phyloP scores from a whole-genome alignment of 2,888 invertebrate species.

The Tortrix viridana region DNA sequence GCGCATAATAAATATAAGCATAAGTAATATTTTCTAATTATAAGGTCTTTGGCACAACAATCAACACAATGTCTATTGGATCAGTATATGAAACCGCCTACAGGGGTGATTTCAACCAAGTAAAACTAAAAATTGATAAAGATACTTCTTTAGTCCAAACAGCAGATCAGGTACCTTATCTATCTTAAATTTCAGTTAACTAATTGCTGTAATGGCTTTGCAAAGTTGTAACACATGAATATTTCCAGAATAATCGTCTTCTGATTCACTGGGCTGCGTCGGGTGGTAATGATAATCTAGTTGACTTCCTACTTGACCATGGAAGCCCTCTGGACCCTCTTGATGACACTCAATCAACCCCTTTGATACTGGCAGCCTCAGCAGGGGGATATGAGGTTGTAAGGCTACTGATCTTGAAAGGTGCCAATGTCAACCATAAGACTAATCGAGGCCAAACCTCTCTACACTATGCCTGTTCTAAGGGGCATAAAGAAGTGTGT shows the following conservation, averaged over 20 bases:
- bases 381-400: slow-evolving; percentile 90
- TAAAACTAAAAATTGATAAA: slow-evolving; percentile 86
- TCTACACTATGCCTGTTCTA: slow-evolving; percentile 94
- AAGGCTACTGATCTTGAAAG: slow-evolving; percentile 85
- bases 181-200: slow-evolving; percentile 32
- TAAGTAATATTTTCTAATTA: too few relatives aligned
- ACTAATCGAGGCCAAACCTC: slow-evolving; percentile 91
- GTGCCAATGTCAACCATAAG: slow-evolving; percentile 89
- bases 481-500: slow-evolving; percentile 89
- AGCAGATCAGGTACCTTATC: slow-evolving; percentile 70
- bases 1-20: too few relatives aligned
- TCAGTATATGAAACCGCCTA: slow-evolving; percentile 87
- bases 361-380: slow-evolving; percentile 91
- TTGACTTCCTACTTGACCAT: slow-evolving; percentile 86
- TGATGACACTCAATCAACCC: slow-evolving; percentile 91
- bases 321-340: slow-evolving; percentile 87
- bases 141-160: slow-evolving; percentile 62
- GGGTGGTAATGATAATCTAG: slow-evolving; percentile 90
- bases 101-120: slow-evolving; percentile 87
- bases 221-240: not conserved
- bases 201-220: not conserved
- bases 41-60: too few relatives aligned
- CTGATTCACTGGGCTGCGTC: slow-evolving; percentile 92
- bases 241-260: slow-evolving; percentile 87
- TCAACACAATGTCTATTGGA: slow-evolving; percentile 65